These are phyloP conservation scores for Megaustenia siamemsis DNA, from an alignment of 2,888 invertebrate genomes.

Conservation along the genomic window DNA sequence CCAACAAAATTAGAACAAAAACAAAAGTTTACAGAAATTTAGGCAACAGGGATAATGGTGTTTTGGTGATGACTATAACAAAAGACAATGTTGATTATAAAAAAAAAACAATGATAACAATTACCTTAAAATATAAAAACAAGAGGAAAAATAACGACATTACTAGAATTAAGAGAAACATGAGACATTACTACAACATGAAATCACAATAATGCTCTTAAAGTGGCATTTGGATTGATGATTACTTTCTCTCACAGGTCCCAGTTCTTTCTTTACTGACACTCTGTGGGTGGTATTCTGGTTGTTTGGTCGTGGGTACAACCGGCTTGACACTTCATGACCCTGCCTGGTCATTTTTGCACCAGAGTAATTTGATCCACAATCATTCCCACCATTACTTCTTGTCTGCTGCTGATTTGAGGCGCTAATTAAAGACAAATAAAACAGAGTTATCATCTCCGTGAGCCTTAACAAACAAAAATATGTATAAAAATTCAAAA, in stretches of 20 bases:
- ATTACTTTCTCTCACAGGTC: slow-evolving; percentile 73
- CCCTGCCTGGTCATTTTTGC: slow-evolving; percentile 18
- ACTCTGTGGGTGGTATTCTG: slow-evolving; percentile 9
- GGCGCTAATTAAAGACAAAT: neutral
- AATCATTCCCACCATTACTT: neutral
- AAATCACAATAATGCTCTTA: no score
- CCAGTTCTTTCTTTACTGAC: slow-evolving; percentile 65
- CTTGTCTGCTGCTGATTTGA: slow-evolving; percentile 2
- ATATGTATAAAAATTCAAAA: no score
- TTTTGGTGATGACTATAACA: no score
- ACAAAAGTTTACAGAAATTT: no score
- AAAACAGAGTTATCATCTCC: no score
- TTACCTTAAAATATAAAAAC: neutral
- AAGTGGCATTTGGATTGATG: no score
- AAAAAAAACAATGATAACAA: neutral
- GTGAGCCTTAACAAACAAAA: no score
- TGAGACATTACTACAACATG: no score
- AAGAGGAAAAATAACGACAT: neutral
- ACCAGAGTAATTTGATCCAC: neutral
- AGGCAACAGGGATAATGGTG: no score
- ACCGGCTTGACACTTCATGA: slow-evolving; percentile 38
- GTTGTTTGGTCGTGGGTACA: slow-evolving; percentile 49
- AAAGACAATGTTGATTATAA: no score
- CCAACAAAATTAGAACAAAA: no score
- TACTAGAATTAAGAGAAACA: neutral